Evolutionary conservation across 2,888 invertebrate species (phyloP).

Genomic region (Amphimallon solstitiale): DNA sequence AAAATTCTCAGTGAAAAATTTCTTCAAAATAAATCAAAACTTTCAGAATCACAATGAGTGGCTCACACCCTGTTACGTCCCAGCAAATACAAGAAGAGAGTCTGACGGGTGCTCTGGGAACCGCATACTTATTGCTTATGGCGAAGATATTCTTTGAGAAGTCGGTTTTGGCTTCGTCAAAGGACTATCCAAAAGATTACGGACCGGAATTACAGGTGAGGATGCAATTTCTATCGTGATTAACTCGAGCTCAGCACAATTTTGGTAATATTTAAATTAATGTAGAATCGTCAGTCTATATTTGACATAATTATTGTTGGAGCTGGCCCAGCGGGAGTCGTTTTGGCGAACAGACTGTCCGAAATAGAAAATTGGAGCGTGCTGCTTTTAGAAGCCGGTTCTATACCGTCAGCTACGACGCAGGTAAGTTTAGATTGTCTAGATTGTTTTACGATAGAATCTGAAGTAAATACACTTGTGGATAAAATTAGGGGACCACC

Average conservation of each 20-base stretch:
- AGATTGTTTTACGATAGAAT: too few species aligned
- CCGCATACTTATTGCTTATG: constrained; percentile 25
- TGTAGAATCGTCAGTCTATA: background rate
- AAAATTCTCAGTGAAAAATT: constrained; percentile 16
- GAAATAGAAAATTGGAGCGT: constrained; percentile 59
- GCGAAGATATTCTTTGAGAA: constrained; percentile 19
- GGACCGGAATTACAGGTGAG: background rate
- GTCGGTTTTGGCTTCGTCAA: background rate
- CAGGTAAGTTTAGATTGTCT: constrained; percentile 43
- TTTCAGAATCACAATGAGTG: constrained; percentile 12
- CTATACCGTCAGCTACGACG: constrained; percentile 50
- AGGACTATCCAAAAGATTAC: constrained; percentile 30
- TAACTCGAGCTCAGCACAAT: background rate
- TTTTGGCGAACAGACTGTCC: constrained; percentile 63
- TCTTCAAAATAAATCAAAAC: background rate
- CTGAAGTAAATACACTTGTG: too few species aligned
- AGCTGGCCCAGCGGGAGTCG: constrained; percentile 65
- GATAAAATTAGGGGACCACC: too few species aligned
- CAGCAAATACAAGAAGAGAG: background rate
- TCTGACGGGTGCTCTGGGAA: constrained; percentile 3
- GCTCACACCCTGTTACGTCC: background rate
- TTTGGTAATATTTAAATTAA: background rate
- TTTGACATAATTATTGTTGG: constrained; percentile 65
- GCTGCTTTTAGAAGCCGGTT: constrained; percentile 58
- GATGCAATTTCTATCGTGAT: too few species aligned